Evolutionary conservation across 2,797 vertebrate species (phyloP).

Genomic region (Chaunax sp.): DNA sequence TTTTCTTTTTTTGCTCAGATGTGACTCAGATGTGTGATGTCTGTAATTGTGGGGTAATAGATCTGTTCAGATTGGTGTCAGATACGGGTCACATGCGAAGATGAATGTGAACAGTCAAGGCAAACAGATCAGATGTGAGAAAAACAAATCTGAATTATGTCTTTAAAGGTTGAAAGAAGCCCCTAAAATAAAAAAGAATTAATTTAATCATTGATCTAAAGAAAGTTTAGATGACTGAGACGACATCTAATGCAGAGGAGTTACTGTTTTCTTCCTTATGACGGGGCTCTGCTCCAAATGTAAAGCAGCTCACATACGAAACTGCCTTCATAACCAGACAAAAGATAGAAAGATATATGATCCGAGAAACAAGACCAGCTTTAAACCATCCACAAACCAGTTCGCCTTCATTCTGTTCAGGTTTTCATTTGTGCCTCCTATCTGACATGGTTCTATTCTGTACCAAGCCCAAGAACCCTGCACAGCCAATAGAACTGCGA

Average conservation of each 20-base stretch:
- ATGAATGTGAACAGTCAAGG: no score
- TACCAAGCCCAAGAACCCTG: conserved; percentile 7
- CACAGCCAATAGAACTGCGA: conserved; percentile 28
- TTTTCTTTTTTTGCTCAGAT: no score
- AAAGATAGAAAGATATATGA: conserved; percentile 54
- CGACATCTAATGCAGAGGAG: no score
- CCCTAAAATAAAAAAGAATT: no score
- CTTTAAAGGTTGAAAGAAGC: background rate
- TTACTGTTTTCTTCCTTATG: background rate
- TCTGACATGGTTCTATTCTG: conserved; percentile 28
- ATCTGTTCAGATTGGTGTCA: no score
- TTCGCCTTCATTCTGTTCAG: conserved; percentile 63
- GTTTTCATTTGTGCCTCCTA: conserved; percentile 11
- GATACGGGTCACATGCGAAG: no score
- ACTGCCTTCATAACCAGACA: background rate
- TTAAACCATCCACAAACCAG: conserved; percentile 47
- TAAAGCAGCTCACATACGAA: background rate
- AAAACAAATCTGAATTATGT: no score
- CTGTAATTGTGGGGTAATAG: no score
- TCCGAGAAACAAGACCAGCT: conserved; percentile 25
- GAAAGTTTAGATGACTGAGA: background rate
- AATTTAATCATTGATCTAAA: no score
- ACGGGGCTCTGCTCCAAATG: conserved; percentile 1
- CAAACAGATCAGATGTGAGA: no score
- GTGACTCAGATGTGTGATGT: no score